Percentiles rank a stretch among this genome's conserved stretches.
phyloP scores from a whole-genome alignment of 2,797 vertebrate genomes.

The Sebastes variabilis region DNA sequence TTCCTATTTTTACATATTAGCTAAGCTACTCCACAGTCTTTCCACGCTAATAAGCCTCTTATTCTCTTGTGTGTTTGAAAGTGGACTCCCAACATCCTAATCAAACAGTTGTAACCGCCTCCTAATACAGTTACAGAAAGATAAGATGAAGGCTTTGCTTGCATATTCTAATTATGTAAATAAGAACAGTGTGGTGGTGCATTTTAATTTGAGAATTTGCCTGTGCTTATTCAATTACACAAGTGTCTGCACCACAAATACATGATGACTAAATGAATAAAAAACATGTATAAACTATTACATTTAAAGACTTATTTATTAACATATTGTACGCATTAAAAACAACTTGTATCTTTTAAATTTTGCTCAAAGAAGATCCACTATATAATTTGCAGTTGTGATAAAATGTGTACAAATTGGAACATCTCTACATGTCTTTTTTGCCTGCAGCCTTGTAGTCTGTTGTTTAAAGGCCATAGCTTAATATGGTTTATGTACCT shows the following conservation, averaged over 20 bases:
- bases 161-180: conserved; percentile 59
- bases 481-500: not conserved
- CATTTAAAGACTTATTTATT: not conserved
- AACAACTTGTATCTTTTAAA: not conserved
- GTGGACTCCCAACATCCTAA: conserved; percentile 30
- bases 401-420: not conserved
- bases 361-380: not conserved
- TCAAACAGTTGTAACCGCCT: conserved; percentile 55
- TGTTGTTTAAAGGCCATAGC: not conserved
- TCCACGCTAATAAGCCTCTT: not conserved
- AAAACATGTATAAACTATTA: not conserved
- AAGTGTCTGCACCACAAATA: not conserved
- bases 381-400: not conserved
- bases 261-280: not conserved
- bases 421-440: not conserved
- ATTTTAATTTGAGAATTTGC: conserved; percentile 52
- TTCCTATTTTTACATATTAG: not conserved
- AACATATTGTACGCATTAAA: not conserved
- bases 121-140: conserved; percentile 27
- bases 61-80: conserved; percentile 8
- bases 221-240: conserved; percentile 40
- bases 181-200: conserved; percentile 29
- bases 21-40: not conserved
- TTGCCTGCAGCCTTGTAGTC: not conserved
- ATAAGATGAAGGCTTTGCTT: conserved; percentile 48